Evolutionary conservation across 1,140 invertebrate genomes (phyloP).

Genomic region (Alviniconcha marisindica): DNA sequence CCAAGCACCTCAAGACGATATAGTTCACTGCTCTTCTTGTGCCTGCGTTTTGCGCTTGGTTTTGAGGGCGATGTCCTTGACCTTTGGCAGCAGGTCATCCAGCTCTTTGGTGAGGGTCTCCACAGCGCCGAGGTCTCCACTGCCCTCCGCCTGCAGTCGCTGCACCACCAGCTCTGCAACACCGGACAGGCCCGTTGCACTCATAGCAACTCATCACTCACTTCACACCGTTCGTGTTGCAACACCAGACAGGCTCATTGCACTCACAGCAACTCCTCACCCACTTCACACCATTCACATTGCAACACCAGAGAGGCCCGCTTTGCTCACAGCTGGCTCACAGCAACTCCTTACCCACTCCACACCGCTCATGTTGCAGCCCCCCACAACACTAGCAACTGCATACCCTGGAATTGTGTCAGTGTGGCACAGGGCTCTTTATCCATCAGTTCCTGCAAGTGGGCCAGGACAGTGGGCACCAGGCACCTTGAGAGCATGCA

Average conservation of each 20-base stretch:
- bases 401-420: conserved; percentile 86
- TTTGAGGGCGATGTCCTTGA: conserved; percentile 60
- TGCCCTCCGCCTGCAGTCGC: conserved; percentile 78
- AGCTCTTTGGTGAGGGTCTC: conserved; percentile 42
- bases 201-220: too few species aligned
- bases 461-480: conserved; percentile 87
- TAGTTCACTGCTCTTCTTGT: conserved; percentile 31
- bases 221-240: too few species aligned
- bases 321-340: too few species aligned
- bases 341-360: too few species aligned
- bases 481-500: too few species aligned
- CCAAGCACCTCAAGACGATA: too few species aligned
- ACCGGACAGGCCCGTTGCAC: conserved; percentile 53
- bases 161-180: conserved; percentile 82
- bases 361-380: too few species aligned
- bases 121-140: conserved; percentile 63
- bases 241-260: too few species aligned
- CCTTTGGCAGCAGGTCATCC: conserved; percentile 46
- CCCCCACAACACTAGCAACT: too few species aligned
- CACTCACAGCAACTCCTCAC: too few species aligned
- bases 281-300: too few species aligned
- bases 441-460: conserved; percentile 83
- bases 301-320: too few species aligned
- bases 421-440: conserved; percentile 81
- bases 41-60: conserved; percentile 50